phyloP scores from a whole-genome alignment of 2,797 vertebrate species.

The Molossus alvarezi region DNA sequence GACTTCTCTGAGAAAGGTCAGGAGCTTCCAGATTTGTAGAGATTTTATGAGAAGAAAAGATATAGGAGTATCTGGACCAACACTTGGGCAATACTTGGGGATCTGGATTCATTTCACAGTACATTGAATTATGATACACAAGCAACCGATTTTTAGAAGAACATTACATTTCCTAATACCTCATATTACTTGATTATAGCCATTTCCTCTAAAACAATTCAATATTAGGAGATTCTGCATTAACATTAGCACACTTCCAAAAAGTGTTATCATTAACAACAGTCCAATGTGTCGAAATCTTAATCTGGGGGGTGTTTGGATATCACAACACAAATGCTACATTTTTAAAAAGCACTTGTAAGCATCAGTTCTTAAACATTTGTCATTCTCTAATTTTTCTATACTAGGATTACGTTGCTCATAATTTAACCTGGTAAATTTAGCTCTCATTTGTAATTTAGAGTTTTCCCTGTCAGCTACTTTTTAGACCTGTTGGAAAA shows the following conservation, averaged over 20 bases:
- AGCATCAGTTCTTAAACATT: neutral
- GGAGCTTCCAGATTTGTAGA: neutral
- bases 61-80: neutral
- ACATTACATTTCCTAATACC: neutral
- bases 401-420: neutral
- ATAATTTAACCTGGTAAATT: neutral
- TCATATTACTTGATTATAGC: neutral
- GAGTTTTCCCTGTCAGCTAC: neutral
- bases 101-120: neutral
- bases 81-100: fast-evolving
- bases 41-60: neutral
- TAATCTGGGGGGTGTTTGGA: neutral
- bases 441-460: constrained; percentile 4
- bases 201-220: neutral
- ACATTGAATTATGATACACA: neutral
- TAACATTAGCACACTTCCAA: neutral
- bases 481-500: neutral
- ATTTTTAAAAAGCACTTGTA: neutral
- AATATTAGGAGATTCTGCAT: neutral
- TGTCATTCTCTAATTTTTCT: neutral
- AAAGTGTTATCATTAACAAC: neutral
- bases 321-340: neutral
- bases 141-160: neutral
- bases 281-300: neutral
- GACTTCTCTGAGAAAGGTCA: neutral